phyloP scores from a whole-genome alignment of 1,140 invertebrate genomes.

The Zaprionus capensis region DNA sequence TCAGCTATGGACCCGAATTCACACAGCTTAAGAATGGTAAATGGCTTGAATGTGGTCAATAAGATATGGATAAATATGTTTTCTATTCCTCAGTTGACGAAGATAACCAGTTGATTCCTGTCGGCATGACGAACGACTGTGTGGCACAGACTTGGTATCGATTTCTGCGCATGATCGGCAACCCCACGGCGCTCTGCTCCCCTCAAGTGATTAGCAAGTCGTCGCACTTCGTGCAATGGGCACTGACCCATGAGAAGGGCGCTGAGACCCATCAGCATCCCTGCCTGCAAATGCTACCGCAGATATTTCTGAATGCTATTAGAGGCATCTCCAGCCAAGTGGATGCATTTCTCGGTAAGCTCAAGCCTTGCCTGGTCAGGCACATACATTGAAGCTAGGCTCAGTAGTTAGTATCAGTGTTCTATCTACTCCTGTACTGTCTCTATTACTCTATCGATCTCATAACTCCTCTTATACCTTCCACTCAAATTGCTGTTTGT shows the following conservation, averaged over 20 bases:
- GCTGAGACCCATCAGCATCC: constrained; percentile 96
- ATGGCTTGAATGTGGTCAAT: constrained; percentile 53
- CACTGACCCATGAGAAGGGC: constrained; percentile 89
- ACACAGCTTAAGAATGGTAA: constrained; percentile 93
- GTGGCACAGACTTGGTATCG: constrained; percentile 97
- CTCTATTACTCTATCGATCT: constrained; percentile 7
- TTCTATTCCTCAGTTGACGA: constrained; percentile 89
- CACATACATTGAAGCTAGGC: not conserved
- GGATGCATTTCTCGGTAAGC: constrained; percentile 96
- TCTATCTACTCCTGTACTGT: not conserved
- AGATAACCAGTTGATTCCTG: constrained; percentile 91
- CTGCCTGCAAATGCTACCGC: constrained; percentile 93
- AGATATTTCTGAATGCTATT: constrained; percentile 97
- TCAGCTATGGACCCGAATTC: constrained; percentile 95
- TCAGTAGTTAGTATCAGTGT: not conserved
- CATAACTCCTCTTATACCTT: constrained; percentile 18
- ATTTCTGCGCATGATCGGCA: constrained; percentile 95
- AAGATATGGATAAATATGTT: constrained; percentile 12
- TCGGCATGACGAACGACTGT: constrained; percentile 93
- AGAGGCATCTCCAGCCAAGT: constrained; percentile 96
- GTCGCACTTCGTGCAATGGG: constrained; percentile 92
- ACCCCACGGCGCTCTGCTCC: constrained; percentile 95
- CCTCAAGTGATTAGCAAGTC: constrained; percentile 94
- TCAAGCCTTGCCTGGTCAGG: not conserved
- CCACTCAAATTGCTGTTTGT: constrained; percentile 9